Conservation (phyloP, 2,888 invertebrate genomes). For the Exephanes ischioxanthus region DNA sequence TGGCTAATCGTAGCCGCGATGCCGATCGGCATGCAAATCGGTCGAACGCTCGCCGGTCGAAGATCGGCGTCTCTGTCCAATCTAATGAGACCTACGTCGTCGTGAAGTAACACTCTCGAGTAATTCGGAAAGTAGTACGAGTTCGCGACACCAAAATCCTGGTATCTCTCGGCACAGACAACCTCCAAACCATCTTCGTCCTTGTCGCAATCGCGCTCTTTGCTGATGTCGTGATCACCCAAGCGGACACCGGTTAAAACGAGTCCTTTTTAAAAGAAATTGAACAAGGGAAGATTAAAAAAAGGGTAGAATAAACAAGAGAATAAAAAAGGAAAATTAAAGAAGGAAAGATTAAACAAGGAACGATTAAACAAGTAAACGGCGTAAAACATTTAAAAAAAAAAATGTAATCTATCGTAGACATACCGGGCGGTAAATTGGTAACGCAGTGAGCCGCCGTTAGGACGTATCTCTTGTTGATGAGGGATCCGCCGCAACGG, state of each 20-base stretch:
- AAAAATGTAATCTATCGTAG: conserved; percentile 8
- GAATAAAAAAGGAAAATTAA: background rate
- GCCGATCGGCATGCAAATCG: conserved; percentile 86
- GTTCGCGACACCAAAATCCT: conserved; percentile 86
- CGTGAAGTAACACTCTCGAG: conserved; percentile 84
- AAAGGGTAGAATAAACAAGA: background rate
- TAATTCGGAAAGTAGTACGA: conserved; percentile 86
- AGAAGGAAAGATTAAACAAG: conserved; percentile 5
- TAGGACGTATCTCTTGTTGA: conserved; percentile 86
- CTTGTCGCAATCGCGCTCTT: conserved; percentile 85
- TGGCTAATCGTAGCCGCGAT: conserved; percentile 64
- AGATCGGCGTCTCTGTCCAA: conserved; percentile 85
- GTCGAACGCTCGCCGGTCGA: conserved; percentile 84
- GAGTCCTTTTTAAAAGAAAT: conserved; percentile 70
- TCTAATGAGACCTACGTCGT: conserved; percentile 88
- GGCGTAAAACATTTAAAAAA: background rate
- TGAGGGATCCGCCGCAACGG: conserved; percentile 85
- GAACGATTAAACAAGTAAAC: background rate
- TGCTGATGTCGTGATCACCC: conserved; percentile 87
- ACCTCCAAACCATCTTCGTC: conserved; percentile 84
- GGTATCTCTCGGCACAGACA: conserved; percentile 85
- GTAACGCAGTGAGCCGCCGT: conserved; percentile 88
- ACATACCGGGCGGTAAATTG: conserved; percentile 76
- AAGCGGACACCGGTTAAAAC: conserved; percentile 86
- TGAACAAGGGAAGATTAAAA: conserved; percentile 42